A percentile compares a stretch with the other conserved stretches of the same genome.
Conservation (phyloP, 1,140 invertebrate species). For the Diachasma alloeum region DNA sequence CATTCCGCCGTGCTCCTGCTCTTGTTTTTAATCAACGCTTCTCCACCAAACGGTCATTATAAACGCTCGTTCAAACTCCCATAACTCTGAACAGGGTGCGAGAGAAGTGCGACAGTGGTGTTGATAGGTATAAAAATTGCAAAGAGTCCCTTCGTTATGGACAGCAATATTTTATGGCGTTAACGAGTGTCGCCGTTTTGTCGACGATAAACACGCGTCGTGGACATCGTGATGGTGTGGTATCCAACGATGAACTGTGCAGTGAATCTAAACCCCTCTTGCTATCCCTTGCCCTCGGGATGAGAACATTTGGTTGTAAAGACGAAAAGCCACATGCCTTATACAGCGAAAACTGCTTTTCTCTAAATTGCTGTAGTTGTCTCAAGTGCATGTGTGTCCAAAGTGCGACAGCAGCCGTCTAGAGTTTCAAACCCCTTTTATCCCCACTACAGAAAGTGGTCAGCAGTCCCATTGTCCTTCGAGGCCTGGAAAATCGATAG, state of each 20-base stretch:
- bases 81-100: slow-evolving; percentile 41
- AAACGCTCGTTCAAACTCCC: slow-evolving; percentile 52
- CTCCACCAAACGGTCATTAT: slow-evolving; percentile 46
- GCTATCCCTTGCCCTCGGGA: neutral
- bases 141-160: slow-evolving; percentile 52
- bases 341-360: neutral
- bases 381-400: neutral
- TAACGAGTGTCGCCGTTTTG: slow-evolving; percentile 58
- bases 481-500: neutral
- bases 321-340: neutral
- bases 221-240: slow-evolving; percentile 1
- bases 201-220: slow-evolving; percentile 51
- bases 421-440: neutral
- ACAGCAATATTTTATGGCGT: slow-evolving; percentile 56
- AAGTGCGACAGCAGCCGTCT: neutral
- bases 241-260: neutral
- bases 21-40: slow-evolving; percentile 55
- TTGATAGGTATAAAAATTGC: slow-evolving; percentile 35
- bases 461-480: slow-evolving; percentile 8
- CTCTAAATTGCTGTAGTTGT: slow-evolving; percentile 8
- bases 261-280: neutral
- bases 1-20: neutral
- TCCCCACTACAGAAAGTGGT: neutral
- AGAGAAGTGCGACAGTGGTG: slow-evolving; percentile 14
- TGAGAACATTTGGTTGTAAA: neutral